Evolutionary conservation across 2,888 invertebrate genomes (phyloP).

Genomic region (Heliconius sara): DNA sequence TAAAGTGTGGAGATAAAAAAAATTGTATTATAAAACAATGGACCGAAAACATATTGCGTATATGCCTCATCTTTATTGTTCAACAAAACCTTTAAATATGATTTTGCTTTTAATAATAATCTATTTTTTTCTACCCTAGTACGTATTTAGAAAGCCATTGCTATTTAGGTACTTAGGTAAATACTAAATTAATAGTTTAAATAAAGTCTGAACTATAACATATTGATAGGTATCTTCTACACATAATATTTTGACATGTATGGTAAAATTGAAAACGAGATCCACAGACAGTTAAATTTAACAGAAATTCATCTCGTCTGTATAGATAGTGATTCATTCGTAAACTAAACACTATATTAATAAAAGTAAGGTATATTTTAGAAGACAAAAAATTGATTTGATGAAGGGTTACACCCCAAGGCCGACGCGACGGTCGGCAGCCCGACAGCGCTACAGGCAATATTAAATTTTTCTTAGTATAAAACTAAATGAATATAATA

Average conservation of each 20-base stretch:
- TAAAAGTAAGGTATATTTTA: conserved; percentile 29
- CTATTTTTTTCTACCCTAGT: background rate
- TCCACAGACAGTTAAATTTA: conserved; percentile 36
- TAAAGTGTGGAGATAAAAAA: background rate
- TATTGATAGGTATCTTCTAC: background rate
- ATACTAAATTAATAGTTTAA: background rate
- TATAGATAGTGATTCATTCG: background rate
- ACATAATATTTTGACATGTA: background rate
- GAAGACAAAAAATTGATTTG: conserved; percentile 34
- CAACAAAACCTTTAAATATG: background rate
- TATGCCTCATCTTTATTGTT: background rate
- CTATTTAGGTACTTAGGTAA: background rate
- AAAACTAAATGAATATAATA: conserved; percentile 14
- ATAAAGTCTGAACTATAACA: background rate
- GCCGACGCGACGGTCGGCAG: conserved; percentile 78
- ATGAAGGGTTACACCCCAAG: conserved; percentile 70
- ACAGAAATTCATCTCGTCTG: conserved; percentile 32
- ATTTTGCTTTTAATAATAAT: background rate
- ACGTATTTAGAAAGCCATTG: background rate
- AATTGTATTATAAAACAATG: background rate
- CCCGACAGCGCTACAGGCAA: conserved; percentile 66
- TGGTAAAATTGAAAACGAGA: conserved; percentile 35
- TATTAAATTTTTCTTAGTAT: conserved; percentile 71
- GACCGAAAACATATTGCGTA: background rate
- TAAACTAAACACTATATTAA: conserved; percentile 20